phyloP scores from a whole-genome alignment of 2,888 invertebrate species.

The Hyposoter didymator region DNA sequence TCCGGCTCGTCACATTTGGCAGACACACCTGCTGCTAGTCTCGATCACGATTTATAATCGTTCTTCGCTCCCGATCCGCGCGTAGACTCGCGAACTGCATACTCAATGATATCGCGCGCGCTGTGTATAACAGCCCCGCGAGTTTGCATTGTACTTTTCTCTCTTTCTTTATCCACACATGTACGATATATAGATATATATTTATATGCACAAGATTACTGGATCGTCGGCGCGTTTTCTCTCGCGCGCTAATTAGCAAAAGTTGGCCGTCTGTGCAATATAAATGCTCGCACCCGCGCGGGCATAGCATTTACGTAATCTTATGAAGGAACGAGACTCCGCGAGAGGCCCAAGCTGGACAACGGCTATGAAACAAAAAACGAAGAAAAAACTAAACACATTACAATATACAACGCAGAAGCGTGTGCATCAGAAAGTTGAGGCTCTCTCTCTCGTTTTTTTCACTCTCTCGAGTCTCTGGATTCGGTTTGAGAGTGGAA shows the following conservation, averaged over 20 bases:
- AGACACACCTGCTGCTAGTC: slow-evolving; percentile 29
- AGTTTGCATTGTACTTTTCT: slow-evolving; percentile 41
- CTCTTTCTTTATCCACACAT: slow-evolving; percentile 40
- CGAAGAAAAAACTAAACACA: slow-evolving; percentile 9
- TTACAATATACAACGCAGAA: slow-evolving; percentile 8
- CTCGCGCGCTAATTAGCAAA: slow-evolving; percentile 83
- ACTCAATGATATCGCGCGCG: slow-evolving; percentile 35
- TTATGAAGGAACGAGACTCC: slow-evolving; percentile 51
- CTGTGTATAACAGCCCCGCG: slow-evolving; percentile 26
- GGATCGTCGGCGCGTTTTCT: slow-evolving; percentile 80
- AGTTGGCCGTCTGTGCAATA: slow-evolving; percentile 82
- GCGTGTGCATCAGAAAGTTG: slow-evolving; percentile 49
- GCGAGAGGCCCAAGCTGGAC: slow-evolving; percentile 30
- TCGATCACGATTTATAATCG: slow-evolving; percentile 40
- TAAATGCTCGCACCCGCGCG: slow-evolving; percentile 73
- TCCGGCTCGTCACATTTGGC: slow-evolving; percentile 21
- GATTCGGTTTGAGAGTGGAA: background rate
- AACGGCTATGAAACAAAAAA: slow-evolving; percentile 27
- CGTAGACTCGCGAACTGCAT: slow-evolving; percentile 42
- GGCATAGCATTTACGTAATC: slow-evolving; percentile 79
- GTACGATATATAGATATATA: slow-evolving; percentile 8
- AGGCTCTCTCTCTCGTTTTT: background rate
- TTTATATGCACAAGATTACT: slow-evolving; percentile 77
- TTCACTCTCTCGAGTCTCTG: slow-evolving; percentile 31
- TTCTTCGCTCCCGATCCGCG: slow-evolving; percentile 23